Conservation (phyloP, 2,888 invertebrate species). For the Eledona agricola region DNA sequence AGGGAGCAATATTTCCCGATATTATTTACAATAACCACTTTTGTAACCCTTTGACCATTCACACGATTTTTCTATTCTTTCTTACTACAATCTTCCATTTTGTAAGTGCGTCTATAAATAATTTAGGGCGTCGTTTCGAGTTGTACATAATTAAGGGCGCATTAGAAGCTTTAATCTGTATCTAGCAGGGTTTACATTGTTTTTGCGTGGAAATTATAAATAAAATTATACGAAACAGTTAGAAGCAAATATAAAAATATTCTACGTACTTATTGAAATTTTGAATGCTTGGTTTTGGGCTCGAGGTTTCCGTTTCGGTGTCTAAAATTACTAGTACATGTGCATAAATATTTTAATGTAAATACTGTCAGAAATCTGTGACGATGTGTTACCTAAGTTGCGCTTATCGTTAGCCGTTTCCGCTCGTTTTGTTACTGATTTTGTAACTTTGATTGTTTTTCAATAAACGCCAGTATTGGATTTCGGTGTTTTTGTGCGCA, state of each 20-base stretch:
- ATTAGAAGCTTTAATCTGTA: constrained; percentile 51
- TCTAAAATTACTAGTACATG: constrained; percentile 28
- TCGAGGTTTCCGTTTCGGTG: constrained; percentile 37
- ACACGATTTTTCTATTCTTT: constrained; percentile 39
- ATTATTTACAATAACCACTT: constrained; percentile 24
- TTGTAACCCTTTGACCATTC: constrained; percentile 18
- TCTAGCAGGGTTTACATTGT: constrained; percentile 49
- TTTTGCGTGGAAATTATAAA: constrained; percentile 41
- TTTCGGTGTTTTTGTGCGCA: constrained; percentile 10
- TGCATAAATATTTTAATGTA: constrained; percentile 39
- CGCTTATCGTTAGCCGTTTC: constrained; percentile 12
- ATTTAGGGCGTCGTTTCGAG: constrained; percentile 17
- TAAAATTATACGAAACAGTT: no score
- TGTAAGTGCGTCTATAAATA: constrained; percentile 42
- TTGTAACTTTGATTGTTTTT: constrained; percentile 38
- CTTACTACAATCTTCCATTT: constrained; percentile 47
- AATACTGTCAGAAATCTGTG: constrained; percentile 23
- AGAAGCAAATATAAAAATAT: no score
- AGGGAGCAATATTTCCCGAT: constrained; percentile 48
- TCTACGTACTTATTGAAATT: constrained; percentile 46
- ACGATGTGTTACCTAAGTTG: constrained; percentile 10
- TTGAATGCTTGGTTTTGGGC: constrained; percentile 48
- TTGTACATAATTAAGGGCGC: constrained; percentile 46
- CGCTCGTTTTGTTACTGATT: constrained; percentile 29
- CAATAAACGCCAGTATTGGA: constrained; percentile 39